Percentiles rank a stretch among this genome's conserved stretches.
Conservation (phyloP, 2,113 vertebrate species). For the Arvicanthis niloticus region DNA sequence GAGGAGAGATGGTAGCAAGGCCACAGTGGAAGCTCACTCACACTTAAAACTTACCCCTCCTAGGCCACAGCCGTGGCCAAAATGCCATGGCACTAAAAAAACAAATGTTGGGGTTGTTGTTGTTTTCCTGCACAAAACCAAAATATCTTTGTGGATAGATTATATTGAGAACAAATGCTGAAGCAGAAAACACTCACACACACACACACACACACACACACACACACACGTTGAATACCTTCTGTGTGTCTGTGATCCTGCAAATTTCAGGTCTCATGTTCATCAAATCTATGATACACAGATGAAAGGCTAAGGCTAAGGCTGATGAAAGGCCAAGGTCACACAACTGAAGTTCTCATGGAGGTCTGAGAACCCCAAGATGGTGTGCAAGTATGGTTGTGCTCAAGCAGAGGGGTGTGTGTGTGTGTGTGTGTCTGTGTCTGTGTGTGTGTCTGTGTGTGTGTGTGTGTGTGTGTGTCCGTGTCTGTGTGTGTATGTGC, state of each 20-base stretch:
- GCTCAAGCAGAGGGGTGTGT: neutral
- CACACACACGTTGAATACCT: neutral
- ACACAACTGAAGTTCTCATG: neutral
- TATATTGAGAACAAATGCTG: neutral
- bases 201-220: neutral
- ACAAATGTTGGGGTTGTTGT: neutral
- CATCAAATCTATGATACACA: neutral
- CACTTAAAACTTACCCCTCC: neutral
- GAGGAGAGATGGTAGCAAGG: neutral
- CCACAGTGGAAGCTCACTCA: neutral
- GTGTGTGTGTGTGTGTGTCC: neutral
- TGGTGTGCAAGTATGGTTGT: neutral
- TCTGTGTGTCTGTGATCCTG: neutral
- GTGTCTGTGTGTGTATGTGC: neutral
- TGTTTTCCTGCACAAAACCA: neutral
- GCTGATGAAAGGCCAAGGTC: neutral
- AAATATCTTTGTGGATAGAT: constrained; percentile 15
- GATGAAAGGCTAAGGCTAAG: neutral
- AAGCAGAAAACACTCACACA: neutral
- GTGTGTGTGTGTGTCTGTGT: neutral
- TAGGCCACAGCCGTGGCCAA: neutral
- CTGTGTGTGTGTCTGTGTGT: neutral
- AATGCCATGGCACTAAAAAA: neutral
- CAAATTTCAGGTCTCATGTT: neutral
- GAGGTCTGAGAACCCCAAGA: neutral